Base-by-base conservation (phyloP, 2,888 invertebrate species). In the Dolichomitus sp. region DNA sequence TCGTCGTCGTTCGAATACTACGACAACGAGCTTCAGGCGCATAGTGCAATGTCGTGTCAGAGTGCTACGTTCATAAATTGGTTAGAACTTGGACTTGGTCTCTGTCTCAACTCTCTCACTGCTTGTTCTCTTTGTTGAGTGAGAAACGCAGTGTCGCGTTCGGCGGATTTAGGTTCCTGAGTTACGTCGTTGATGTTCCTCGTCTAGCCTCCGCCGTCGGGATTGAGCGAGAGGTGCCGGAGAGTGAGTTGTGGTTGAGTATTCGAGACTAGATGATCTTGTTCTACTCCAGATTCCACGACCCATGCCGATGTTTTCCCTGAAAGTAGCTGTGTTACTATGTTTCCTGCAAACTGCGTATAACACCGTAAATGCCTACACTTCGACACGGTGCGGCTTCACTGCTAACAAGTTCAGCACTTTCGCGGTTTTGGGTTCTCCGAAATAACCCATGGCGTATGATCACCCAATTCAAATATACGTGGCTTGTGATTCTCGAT, bases 11-110 rank as follows among this genome's bases (percentile, higher is more conserved):
- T 52, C 70, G 75, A 52, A 30, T 70, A 57, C 45, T 50, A 19
- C 59, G 45, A 59, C 72, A 48, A 72, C 30, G 72, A 87, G 83
- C 85, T 81, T 79, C 74, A 76, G 78, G 84, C 86, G 83, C 85
- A 89, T 90, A 90, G 91, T 91, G 91, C 91, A 88, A 89, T 90
- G 89, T 87, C 90, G 85, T 90, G 91, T 91, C 87, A 89, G 86
- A 82, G 83, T 86, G 88, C 89, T 89, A 82, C 90, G 86, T 90
- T 90, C 90, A 90, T 91, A 90, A 91, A 91, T 90, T 89, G 88
- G 86, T 91, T 90, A 91, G 88, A 90, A 90, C 88, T 90, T 76
- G 50, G 75, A 82, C 75, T 68, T 30, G 48, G 52, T 17, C 48
- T 45, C 50, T 50, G 61, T 63, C 63, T 17, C 40, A 52, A 12